Base-by-base conservation (phyloP, 2,113 vertebrate species). In the Clinocottus analis region DNA sequence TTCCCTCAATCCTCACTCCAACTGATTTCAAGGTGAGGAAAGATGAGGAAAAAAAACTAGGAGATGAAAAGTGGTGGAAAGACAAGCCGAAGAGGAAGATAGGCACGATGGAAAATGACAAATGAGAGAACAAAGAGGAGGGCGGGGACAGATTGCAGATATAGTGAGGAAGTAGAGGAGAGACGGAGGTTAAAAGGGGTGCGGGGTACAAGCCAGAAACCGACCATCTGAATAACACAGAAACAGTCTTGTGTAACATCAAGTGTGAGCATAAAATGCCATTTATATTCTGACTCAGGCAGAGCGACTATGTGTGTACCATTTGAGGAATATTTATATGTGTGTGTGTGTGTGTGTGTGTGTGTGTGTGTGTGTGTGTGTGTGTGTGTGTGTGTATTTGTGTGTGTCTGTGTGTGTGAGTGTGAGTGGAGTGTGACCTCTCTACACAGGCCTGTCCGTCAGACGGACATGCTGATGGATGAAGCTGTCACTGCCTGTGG, bases 401-500 rank as follows among this genome's bases (percentile, higher is more conserved):
- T 45, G 43, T 45, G 43, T 45, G 16, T 45, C 4, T 2, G 45
- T 47, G 13, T 21, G 2, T 47, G 45, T 9, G 41, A 43, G 14
- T 45, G 43, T 45, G 43, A 77, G 82, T 39, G 51, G 56, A 71
- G 86, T 81, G 58, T 88, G 87, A 90, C 88, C 88, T 89, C 86
- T 79, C 85, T 33, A 21, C 55, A 80, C 85, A 92, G 87, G 79
- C 79, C 79, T 89, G 85, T 91, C 92, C 61, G 39, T 92, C 88
- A 87, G 68, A 81, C 69, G 75, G 70, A 89, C 85, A 84, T 31
- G 65, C 77, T 92, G 91, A 92, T 92, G 86, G 91, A 93, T 94
- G 88, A 93, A 94, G 91, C 85, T 90, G 90, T 93, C 93, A 91
- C 66, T 72, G 83, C 71, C 62, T 84, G 78, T 85, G 86, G 87